Evolutionary conservation across 2,888 invertebrate species (phyloP).

Genomic region (Chelonus formosanus): DNA sequence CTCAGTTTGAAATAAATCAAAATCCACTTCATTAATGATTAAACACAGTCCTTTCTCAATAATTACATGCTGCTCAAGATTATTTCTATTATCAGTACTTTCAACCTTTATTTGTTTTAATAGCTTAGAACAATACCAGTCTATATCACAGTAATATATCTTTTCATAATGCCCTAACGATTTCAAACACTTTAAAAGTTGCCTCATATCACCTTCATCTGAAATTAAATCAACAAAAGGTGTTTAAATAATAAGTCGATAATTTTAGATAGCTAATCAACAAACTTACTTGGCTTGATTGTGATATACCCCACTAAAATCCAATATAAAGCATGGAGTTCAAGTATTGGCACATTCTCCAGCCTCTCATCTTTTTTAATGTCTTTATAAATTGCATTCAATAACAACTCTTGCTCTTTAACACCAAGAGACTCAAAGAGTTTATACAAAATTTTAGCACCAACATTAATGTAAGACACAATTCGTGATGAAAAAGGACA

Average conservation of each 20-base stretch:
- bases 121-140: neutral
- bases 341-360: slow-evolving; percentile 1
- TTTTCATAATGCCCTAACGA: slow-evolving; percentile 10
- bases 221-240: neutral
- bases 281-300: slow-evolving; percentile 17
- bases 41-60: slow-evolving; percentile 14
- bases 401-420: neutral
- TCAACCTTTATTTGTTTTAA: neutral
- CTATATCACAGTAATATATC: slow-evolving; percentile 19
- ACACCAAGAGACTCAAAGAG: slow-evolving; percentile 19
- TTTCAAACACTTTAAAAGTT: slow-evolving; percentile 21
- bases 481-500: neutral
- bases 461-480: slow-evolving; percentile 11
- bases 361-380: slow-evolving; percentile 4
- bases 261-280: too few relatives aligned
- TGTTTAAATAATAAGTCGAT: neutral
- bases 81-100: neutral
- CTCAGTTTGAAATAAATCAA: neutral
- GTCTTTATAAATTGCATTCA: slow-evolving; percentile 19
- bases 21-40: slow-evolving; percentile 19
- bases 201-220: slow-evolving; percentile 19
- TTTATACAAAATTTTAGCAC: slow-evolving; percentile 20
- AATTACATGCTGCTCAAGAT: neutral
- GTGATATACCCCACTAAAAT: slow-evolving; percentile 2
- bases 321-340: slow-evolving; percentile 30